Evolutionary conservation across 2,113 vertebrate genomes (phyloP), one percentile per base, ranked within the genome.

Genomic region (Seriola quinqueradiata): DNA sequence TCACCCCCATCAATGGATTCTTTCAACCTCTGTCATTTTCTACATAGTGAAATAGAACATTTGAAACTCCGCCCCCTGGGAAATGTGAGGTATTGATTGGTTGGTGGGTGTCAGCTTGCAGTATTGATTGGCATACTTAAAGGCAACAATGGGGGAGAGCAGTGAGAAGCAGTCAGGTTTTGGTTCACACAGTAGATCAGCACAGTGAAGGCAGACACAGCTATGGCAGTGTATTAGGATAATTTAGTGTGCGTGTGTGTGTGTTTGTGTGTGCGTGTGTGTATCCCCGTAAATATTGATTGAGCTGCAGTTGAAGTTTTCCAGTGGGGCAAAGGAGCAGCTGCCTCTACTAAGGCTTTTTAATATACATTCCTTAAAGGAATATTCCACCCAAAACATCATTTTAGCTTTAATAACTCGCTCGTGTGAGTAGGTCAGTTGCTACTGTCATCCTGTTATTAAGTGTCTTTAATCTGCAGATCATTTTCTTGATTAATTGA

Each of bases 121-220:
- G 36, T 83, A 93, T 91, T 91, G 92, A 92, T 92, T 17, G 38
- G 11, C 55, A 46, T 14, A 48, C 63, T 70, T 81, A 16, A 13
- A 82, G 69, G 46, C 28, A 64, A 84, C 79, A 88, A 82, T 63
- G 84, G 71, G 58, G 63, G 23, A 38, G 74, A 64, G 54, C 77
- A 89, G 90, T 94, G 94, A 93, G 94, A 94, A 94, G 59, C 72
- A 25, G 61, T n/a, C n/a, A 28, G 36, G 76, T 44, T 85, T 86
- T 46, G 65, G 89, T 95, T 95, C 94, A 93, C 93, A 94, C 92
- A 93, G 82, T 46, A 55, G 69, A 74, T 70, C 42, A 81, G 72
- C 23, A 44, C 32, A 42, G 54, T 76, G 57, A 75, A 48, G 40
- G 25, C 36, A 55, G 76, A 65, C 19, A 58, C 82, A 89, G 85